Conservation (phyloP, 53 echinoderm and acorn worm species). For the Mesocentrotus franciscanus region DNA sequence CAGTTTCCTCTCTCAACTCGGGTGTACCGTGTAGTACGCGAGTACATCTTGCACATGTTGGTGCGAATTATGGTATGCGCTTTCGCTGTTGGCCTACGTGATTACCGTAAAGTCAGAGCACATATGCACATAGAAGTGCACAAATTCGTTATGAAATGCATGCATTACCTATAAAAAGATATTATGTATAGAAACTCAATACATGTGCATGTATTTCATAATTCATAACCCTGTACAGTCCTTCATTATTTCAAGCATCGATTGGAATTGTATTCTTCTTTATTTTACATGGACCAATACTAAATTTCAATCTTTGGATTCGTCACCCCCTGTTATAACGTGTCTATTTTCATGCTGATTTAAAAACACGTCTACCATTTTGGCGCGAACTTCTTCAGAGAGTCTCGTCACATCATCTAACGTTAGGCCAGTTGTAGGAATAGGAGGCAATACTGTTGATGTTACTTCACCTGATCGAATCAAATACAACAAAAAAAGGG, state of each 20-base stretch:
- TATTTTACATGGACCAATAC: background rate
- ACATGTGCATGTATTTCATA: no score
- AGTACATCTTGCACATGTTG: no score
- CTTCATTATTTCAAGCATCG: background rate
- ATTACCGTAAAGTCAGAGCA: background rate
- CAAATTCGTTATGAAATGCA: background rate
- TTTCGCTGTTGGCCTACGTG: background rate
- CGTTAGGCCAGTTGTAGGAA: conserved; percentile 80
- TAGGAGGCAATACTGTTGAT: conserved; percentile 79
- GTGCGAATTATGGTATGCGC: background rate
- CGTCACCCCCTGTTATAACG: background rate
- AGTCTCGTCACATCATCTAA: conserved; percentile 78
- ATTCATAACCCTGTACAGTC: background rate
- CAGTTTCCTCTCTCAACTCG: background rate
- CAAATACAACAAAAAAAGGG: background rate
- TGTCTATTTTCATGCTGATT: background rate
- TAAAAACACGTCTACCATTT: conserved; percentile 83
- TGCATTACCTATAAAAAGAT: background rate
- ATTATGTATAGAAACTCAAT: no score
- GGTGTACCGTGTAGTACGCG: background rate
- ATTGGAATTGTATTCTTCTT: background rate
- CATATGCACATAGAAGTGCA: background rate
- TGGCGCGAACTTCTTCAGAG: conserved; percentile 71
- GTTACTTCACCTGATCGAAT: conserved; percentile 37
- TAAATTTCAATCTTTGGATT: background rate